phyloP scores from a whole-genome alignment of 1,140 invertebrate genomes.

The Drosophila novamexicana region DNA sequence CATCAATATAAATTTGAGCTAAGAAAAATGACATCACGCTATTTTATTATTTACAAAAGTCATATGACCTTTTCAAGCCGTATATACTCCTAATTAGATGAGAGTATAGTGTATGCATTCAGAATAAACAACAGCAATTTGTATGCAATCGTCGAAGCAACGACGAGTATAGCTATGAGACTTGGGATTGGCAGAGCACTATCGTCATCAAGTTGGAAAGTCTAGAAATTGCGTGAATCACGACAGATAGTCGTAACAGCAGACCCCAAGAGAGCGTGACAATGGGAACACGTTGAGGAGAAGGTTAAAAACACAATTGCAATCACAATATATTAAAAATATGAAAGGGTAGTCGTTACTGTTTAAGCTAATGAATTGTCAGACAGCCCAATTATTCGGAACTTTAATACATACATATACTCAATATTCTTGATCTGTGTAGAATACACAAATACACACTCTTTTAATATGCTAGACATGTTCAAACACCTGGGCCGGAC shows the following conservation, averaged over 20 bases:
- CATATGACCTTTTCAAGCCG: too few species aligned
- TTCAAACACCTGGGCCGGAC: too few species aligned
- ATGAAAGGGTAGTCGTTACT: background rate
- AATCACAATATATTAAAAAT: background rate
- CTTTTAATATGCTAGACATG: background rate
- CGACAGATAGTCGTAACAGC: slow-evolving; percentile 4
- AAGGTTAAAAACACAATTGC: slow-evolving; percentile 8
- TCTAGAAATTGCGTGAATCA: slow-evolving; percentile 48
- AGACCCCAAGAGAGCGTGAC: slow-evolving; percentile 14
- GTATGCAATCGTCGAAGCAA: slow-evolving; percentile 37
- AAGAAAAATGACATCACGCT: too few species aligned
- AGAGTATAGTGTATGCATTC: slow-evolving; percentile 17
- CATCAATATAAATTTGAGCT: too few species aligned
- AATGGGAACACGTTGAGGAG: background rate
- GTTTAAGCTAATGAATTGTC: background rate
- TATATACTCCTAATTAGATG: too few species aligned
- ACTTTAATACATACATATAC: background rate
- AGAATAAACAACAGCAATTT: slow-evolving; percentile 28
- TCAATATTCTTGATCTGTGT: background rate
- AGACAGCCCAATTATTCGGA: background rate
- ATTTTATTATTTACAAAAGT: too few species aligned
- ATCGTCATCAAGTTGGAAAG: slow-evolving; percentile 41
- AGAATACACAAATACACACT: background rate
- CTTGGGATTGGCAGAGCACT: slow-evolving; percentile 2
- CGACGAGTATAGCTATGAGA: slow-evolving; percentile 11